Conservation (phyloP, 2,797 vertebrate species). For the Typhlichthys eigenmanni region DNA sequence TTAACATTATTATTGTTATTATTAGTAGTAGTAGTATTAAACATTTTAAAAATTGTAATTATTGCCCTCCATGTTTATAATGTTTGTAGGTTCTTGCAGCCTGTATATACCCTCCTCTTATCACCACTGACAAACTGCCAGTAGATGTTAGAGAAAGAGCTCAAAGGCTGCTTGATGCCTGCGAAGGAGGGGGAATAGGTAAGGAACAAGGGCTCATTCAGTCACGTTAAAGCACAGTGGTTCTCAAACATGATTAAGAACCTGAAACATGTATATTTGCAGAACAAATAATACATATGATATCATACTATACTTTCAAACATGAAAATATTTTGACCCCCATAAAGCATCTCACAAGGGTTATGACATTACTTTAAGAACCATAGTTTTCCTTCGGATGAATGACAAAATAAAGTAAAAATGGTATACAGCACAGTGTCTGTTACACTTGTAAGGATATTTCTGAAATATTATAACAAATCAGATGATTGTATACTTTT, state of each 20-base stretch:
- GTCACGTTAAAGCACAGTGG: no score
- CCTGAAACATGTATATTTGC: no score
- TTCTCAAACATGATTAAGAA: no score
- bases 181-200: constrained; percentile 69
- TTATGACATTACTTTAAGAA: no score
- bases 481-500: constrained; percentile 2
- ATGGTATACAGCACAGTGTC: not conserved
- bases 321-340: no score
- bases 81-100: constrained; percentile 69
- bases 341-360: no score
- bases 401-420: no score
- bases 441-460: not conserved
- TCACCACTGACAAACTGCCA: constrained; percentile 57
- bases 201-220: constrained; percentile 12
- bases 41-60: no score
- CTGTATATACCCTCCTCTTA: constrained; percentile 72
- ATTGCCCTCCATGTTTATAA: not conserved
- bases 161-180: constrained; percentile 50
- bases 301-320: no score
- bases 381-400: no score
- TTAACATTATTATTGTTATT: not conserved
- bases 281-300: no score
- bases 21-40: no score
- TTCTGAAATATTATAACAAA: not conserved
- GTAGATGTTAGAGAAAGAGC: constrained; percentile 65